Percentiles rank a stretch among this genome's conserved stretches.
phyloP scores from a whole-genome alignment of 2,113 vertebrate species.

The Kobus ellipsiprymnus region DNA sequence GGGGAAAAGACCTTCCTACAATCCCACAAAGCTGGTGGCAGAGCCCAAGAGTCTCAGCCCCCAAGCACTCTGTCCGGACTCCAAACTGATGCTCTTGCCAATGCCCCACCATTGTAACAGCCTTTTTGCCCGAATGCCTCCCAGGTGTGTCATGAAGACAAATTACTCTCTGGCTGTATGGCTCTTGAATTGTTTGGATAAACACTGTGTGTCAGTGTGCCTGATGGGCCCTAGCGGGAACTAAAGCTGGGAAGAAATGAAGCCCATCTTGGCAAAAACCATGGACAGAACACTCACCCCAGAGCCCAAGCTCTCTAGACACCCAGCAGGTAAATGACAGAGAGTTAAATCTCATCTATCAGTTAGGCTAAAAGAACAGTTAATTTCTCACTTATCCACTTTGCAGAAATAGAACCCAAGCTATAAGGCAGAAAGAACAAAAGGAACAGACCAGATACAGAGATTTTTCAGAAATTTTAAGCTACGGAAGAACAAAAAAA shows the following conservation, averaged over 20 bases:
- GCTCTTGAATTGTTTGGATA: constrained; percentile 44
- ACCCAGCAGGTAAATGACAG: not conserved
- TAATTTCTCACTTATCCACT: constrained; percentile 5
- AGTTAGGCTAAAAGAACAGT: not conserved
- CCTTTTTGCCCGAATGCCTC: constrained; percentile 4
- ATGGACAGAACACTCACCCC: not conserved
- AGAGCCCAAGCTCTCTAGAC: not conserved
- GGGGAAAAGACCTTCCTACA: accelerated
- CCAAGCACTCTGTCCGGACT: not conserved
- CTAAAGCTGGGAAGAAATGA: not conserved
- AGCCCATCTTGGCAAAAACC: not conserved
- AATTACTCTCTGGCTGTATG: not conserved
- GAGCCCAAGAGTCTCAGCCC: not conserved
- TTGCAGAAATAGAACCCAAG: constrained; percentile 12
- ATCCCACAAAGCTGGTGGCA: not conserved
- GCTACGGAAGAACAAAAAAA: constrained; percentile 49
- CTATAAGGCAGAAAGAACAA: constrained; percentile 53
- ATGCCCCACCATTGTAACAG: not conserved
- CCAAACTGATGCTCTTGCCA: constrained; percentile 13
- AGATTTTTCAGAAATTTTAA: constrained; percentile 61
- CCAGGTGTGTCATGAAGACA: constrained; percentile 41
- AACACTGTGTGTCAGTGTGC: not conserved
- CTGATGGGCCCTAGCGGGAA: not conserved
- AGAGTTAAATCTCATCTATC: not conserved
- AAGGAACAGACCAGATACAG: constrained; percentile 51